Percentiles rank a stretch among this genome's conserved stretches.
phyloP scores from a whole-genome alignment of 2,797 vertebrate genomes.

The Epinephelus malabaricus region DNA sequence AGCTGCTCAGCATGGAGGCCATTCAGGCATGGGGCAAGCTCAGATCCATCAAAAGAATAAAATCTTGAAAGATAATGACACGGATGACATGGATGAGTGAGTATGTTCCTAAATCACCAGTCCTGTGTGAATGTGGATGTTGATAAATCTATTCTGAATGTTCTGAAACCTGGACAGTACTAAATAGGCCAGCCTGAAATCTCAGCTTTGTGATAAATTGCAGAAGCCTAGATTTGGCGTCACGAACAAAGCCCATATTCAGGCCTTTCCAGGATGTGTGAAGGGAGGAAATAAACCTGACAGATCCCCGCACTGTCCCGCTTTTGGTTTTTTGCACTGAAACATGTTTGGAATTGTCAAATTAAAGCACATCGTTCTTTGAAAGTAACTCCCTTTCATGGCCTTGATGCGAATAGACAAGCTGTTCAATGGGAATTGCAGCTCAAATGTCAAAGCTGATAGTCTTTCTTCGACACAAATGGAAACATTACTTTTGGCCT shows the following conservation, averaged over 20 bases:
- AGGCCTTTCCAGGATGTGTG: conserved; percentile 34
- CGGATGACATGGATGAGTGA: conserved; percentile 36
- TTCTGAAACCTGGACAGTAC: conserved; percentile 30
- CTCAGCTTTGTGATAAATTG: conserved; percentile 34
- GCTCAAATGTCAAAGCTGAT: conserved; percentile 75
- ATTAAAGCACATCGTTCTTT: conserved; percentile 66
- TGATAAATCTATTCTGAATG: conserved; percentile 48
- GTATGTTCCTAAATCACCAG: conserved; percentile 35
- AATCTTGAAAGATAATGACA: conserved; percentile 49
- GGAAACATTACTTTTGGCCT: conserved; percentile 73
- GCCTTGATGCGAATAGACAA: conserved; percentile 71
- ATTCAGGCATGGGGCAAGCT: conserved; percentile 11
- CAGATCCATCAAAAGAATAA: conserved; percentile 46
- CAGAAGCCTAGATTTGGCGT: conserved; percentile 18
- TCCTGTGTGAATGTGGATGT: conserved; percentile 8
- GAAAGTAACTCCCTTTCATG: conserved; percentile 62
- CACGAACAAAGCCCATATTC: conserved; percentile 35
- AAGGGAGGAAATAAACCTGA: conserved; percentile 53
- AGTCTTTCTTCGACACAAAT: conserved; percentile 66
- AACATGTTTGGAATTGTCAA: conserved; percentile 64
- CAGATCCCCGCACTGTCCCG: conserved; percentile 35
- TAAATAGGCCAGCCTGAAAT: conserved; percentile 53
- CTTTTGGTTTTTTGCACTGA: conserved; percentile 47
- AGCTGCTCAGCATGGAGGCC: conserved; percentile 24
- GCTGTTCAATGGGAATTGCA: conserved; percentile 64